Evolutionary conservation across 2,113 vertebrate species (phyloP).

Genomic region (Callopanchax toddi): DNA sequence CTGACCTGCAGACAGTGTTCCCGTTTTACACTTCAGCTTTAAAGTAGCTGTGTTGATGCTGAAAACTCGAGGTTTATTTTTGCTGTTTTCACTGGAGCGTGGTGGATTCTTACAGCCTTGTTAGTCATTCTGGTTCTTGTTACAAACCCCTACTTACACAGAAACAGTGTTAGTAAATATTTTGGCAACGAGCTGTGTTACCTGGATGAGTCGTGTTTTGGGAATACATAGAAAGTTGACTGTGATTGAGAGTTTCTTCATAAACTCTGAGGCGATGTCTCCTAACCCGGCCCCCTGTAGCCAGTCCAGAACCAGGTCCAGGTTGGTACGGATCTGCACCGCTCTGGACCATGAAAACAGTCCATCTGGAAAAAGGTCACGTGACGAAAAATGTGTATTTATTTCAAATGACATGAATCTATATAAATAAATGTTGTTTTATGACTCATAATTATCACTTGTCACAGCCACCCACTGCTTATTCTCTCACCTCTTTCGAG

Average conservation of each 20-base stretch:
- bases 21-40: too few relatives aligned
- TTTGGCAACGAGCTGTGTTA: slow-evolving; percentile 46
- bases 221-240: slow-evolving; percentile 92
- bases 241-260: slow-evolving; percentile 89
- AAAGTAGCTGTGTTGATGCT: too few relatives aligned
- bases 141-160: neutral
- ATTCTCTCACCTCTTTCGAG: slow-evolving; percentile 87
- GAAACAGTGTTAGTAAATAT: neutral
- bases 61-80: neutral
- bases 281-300: slow-evolving; percentile 89
- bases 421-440: too few relatives aligned
- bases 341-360: slow-evolving; percentile 93
- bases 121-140: neutral
- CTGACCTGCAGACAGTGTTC: too few relatives aligned
- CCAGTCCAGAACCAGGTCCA: slow-evolving; percentile 92
- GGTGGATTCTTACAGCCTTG: neutral
- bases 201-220: slow-evolving; percentile 90
- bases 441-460: neutral
- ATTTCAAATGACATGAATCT: too few relatives aligned
- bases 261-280: slow-evolving; percentile 91
- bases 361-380: slow-evolving; percentile 63
- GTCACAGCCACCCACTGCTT: neutral
- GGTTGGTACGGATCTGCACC: slow-evolving; percentile 90
- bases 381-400: too few relatives aligned
- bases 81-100: too few relatives aligned